Conservation (phyloP, 2,797 vertebrate species). For the Clarias pachynema region DNA sequence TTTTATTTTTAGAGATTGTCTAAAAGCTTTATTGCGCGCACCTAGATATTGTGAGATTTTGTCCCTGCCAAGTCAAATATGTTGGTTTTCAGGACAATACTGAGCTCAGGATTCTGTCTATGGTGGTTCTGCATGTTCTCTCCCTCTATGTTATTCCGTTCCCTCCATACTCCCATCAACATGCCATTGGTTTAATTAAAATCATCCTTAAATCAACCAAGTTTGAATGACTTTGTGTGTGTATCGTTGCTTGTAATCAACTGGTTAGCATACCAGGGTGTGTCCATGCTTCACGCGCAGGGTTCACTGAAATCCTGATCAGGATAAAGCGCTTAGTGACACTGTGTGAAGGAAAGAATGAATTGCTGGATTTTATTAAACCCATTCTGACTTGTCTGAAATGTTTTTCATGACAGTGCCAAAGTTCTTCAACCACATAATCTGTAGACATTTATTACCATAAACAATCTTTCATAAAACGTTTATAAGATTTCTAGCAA, state of each 20-base stretch:
- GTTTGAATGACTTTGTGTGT: not conserved
- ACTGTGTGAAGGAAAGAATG: not conserved
- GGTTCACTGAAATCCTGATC: not conserved
- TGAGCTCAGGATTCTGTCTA: not conserved
- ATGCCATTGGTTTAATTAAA: not conserved
- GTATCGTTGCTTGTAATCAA: not conserved
- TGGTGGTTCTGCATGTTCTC: not conserved
- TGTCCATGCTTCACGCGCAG: not conserved
- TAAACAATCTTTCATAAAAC: not conserved
- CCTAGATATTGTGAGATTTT: not conserved
- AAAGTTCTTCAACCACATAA: not conserved
- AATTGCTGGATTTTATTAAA: constrained; percentile 12
- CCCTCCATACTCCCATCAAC: not conserved
- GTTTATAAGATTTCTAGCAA: not conserved
- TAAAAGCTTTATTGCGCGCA: not conserved
- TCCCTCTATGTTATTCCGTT: not conserved
- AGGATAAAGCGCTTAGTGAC: constrained; percentile 7
- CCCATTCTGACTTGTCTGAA: not conserved
- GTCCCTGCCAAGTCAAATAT: not conserved
- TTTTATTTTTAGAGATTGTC: no score
- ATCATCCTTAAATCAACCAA: not conserved
- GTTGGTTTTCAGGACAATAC: no score
- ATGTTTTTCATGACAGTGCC: not conserved
- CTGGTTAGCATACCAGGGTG: not conserved
- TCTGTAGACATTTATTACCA: not conserved